A percentile compares a stretch with the other conserved stretches of the same genome.
phyloP scores from a whole-genome alignment of 1,140 invertebrate species.

The Hylaeus anthracinus region DNA sequence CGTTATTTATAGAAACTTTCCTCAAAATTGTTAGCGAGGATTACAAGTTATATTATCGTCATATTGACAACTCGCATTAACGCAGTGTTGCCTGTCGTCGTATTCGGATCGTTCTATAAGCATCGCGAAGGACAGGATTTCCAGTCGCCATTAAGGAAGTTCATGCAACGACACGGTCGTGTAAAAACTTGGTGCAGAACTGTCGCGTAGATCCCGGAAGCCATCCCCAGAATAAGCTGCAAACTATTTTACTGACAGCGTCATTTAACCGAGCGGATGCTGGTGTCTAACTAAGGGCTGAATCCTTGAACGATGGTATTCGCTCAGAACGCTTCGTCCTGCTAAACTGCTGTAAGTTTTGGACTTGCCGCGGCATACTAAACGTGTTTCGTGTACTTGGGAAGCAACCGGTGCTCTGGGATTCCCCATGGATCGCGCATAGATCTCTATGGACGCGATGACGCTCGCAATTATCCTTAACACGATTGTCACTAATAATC shows the following conservation, averaged over 20 bases:
- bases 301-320: conserved; percentile 57
- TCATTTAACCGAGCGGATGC: conserved; percentile 51
- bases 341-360: conserved; percentile 58
- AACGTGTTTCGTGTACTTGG: conserved; percentile 46
- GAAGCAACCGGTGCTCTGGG: conserved; percentile 27
- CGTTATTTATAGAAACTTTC: too few relatives aligned
- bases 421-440: conserved; percentile 25
- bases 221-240: conserved; percentile 51
- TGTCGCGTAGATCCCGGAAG: conserved; percentile 26
- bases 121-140: conserved; percentile 34
- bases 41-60: too few relatives aligned
- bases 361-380: conserved; percentile 34
- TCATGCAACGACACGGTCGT: conserved; percentile 33
- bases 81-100: not conserved
- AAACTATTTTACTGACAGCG: conserved; percentile 52
- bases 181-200: conserved; percentile 51
- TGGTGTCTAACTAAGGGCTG: conserved; percentile 29
- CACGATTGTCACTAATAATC: conserved; percentile 49
- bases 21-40: too few relatives aligned
- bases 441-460: conserved; percentile 40
- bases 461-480: conserved; percentile 53
- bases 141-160: conserved; percentile 48
- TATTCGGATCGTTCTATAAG: conserved; percentile 28
- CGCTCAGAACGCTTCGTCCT: conserved; percentile 10
- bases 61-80: too few relatives aligned